phyloP scores from a whole-genome alignment of 2,888 invertebrate genomes.

The Scelioninae gen. 2 region DNA sequence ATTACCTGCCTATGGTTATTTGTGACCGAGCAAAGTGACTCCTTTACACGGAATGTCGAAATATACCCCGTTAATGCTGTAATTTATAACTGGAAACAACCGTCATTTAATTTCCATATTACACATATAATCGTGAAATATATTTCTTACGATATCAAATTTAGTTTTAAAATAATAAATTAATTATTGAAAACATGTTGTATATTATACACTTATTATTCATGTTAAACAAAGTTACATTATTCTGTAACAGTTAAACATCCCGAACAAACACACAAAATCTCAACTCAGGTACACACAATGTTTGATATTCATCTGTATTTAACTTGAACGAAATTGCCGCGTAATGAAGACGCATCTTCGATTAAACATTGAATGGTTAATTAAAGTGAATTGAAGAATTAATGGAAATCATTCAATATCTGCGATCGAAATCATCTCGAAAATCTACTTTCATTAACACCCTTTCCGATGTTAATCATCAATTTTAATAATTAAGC shows the following conservation, averaged over 20 bases:
- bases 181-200: too few species aligned
- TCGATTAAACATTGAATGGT: constrained; percentile 5
- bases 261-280: not conserved
- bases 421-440: constrained; percentile 11
- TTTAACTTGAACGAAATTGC: constrained; percentile 16
- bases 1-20: too few species aligned
- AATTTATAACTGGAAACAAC: too few species aligned
- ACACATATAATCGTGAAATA: too few species aligned
- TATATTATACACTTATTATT: too few species aligned
- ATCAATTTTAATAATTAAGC: constrained; percentile 5
- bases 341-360: not conserved
- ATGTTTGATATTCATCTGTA: constrained; percentile 8
- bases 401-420: constrained; percentile 10
- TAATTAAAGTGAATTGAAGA: constrained; percentile 4
- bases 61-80: too few species aligned
- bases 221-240: not conserved
- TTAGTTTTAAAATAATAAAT: too few species aligned
- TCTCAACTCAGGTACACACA: constrained; percentile 9
- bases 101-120: too few species aligned
- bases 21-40: too few species aligned
- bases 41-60: too few species aligned
- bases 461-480: constrained; percentile 2
- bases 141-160: too few species aligned
- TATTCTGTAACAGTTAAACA: too few species aligned
- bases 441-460: constrained; percentile 13